phyloP scores from a whole-genome alignment of 1,140 invertebrate genomes.

The Philotrypesis tridentata region DNA sequence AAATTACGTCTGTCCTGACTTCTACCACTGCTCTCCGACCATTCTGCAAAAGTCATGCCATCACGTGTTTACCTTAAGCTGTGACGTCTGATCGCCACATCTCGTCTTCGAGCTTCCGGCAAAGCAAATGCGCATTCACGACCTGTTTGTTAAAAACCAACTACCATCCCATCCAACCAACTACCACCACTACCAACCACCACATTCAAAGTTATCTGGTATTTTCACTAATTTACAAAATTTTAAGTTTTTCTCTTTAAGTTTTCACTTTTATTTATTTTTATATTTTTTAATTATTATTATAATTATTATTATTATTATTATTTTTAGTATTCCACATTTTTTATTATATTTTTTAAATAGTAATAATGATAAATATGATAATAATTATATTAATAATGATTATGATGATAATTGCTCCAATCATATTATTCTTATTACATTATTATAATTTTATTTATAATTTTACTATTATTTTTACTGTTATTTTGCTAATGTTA shows the following conservation, averaged over 20 bases:
- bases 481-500: constrained; percentile 17
- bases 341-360: constrained; percentile 41
- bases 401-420: background rate
- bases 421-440: background rate
- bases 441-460: background rate
- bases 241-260: constrained; percentile 61
- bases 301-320: constrained; percentile 43
- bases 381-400: background rate
- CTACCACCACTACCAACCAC: constrained; percentile 68
- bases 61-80: constrained; percentile 69
- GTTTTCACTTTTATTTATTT: constrained; percentile 35
- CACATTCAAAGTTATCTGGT: constrained; percentile 73
- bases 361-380: constrained; percentile 11
- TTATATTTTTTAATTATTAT: constrained; percentile 43
- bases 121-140: constrained; percentile 71
- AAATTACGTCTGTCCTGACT: constrained; percentile 67
- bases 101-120: constrained; percentile 66
- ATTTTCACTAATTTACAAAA: constrained; percentile 72
- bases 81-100: constrained; percentile 66
- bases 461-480: constrained; percentile 14
- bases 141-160: constrained; percentile 65
- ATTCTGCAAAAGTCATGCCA: constrained; percentile 64
- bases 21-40: constrained; percentile 65
- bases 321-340: constrained; percentile 41
- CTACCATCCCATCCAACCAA: constrained; percentile 64